Percentiles rank a stretch among this genome's conserved stretches.
Conservation (phyloP, 2,797 vertebrate genomes). For the Argya squamiceps region DNA sequence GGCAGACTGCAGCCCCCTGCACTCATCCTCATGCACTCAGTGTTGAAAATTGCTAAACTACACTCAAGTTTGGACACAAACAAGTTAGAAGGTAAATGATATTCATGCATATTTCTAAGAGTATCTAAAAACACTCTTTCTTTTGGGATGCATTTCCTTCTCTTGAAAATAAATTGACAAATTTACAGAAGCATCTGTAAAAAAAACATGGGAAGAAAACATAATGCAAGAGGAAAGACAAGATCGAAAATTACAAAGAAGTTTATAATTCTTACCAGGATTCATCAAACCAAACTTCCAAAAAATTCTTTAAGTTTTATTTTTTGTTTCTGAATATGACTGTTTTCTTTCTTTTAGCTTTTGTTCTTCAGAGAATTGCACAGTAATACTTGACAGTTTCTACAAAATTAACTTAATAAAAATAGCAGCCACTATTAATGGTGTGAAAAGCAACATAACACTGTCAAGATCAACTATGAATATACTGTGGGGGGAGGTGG, state of each 20-base stretch:
- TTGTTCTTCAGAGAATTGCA: background rate
- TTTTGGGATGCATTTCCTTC: background rate
- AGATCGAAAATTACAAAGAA: background rate
- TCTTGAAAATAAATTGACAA: background rate
- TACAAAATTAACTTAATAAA: background rate
- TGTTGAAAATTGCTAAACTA: background rate
- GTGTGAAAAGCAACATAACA: background rate
- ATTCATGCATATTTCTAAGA: background rate
- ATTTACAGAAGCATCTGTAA: background rate
- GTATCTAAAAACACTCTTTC: background rate
- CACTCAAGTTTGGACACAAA: background rate
- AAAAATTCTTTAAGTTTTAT: rapidly evolving
- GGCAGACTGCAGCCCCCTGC: background rate
- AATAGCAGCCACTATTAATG: background rate
- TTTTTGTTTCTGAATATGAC: background rate
- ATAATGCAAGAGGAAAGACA: background rate
- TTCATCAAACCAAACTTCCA: background rate
- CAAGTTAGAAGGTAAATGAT: background rate
- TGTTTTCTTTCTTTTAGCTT: background rate
- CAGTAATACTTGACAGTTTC: background rate
- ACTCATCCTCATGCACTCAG: background rate
- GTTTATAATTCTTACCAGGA: background rate
- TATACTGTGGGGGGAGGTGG: background rate
- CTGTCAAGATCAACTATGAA: background rate
- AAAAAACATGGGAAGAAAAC: background rate